Conservation (phyloP, 2,797 vertebrate species). For the Darevskia mixta region DNA sequence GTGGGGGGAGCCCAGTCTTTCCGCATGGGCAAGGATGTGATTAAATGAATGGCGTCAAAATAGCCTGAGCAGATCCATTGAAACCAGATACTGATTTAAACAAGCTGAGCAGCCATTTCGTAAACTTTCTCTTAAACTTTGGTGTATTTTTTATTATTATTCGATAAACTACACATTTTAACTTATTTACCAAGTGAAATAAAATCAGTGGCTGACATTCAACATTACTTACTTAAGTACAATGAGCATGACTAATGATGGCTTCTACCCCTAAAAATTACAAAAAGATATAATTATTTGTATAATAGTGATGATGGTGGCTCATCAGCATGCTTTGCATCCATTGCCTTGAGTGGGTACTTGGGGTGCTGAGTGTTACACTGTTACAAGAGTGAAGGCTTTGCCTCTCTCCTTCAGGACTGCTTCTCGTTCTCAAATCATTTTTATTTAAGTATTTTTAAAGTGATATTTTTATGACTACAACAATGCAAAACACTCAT, state of each 20-base stretch:
- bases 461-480: not conserved
- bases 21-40: not conserved
- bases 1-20: not conserved
- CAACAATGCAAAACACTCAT: not conserved
- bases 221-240: too few species aligned
- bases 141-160: not conserved
- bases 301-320: not conserved
- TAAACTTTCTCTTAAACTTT: not conserved
- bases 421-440: not conserved
- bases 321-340: not conserved
- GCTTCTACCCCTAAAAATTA: too few species aligned
- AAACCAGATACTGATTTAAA: constrained; percentile 41
- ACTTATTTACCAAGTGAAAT: not conserved
- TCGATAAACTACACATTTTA: not conserved
- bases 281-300: too few species aligned
- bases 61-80: not conserved
- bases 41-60: not conserved
- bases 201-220: too few species aligned
- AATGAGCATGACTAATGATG: too few species aligned
- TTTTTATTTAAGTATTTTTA: not conserved
- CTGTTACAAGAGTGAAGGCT: not conserved
- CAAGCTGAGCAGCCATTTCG: constrained; percentile 13
- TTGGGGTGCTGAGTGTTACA: too few species aligned
- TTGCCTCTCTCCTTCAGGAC: not conserved
- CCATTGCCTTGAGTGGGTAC: not conserved